Evolutionary conservation across 2,113 vertebrate species (phyloP), one percentile per base, ranked within the genome.

Genomic region (Hepsetus odoe): DNA sequence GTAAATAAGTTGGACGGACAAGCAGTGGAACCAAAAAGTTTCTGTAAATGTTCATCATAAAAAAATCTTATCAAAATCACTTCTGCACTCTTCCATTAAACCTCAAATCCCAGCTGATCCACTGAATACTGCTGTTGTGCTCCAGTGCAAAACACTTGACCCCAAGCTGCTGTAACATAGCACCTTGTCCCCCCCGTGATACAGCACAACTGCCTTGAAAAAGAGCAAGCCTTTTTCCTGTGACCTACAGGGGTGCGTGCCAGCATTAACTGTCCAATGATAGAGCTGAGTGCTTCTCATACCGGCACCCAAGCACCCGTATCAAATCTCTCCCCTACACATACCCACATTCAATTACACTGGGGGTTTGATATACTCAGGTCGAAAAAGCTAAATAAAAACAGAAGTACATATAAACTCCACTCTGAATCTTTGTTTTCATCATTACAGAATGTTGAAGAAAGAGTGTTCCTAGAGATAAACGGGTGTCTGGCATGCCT

Each of bases 241-340:
- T 72, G 68, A 79, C 68, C 68, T 65, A 26, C 32, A 46, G 20
- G 42, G 76, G 55, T 72, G 61, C 32, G 44, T 65, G 77, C 58
- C 56, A 53, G 59, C 44, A 53, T 72, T 53, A 72, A 78, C 55
- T 79, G 68, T 79, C 68, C 69, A n/a, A 33, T 71, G 68, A 71
- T 62, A 44, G 44, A 78, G 68, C 14, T 20, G 42, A 72, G 68
- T 65, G 58, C 42, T 68, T 79, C 76, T 79, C 76, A 62, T 64
- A 71, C 67, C 67, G 26, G 53, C 28, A 69, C 35, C 75, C 65
- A 77, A 72, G 70, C 68, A 64, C 14, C 42, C 42, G 55, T 71
- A 78, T 78, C 67, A 71, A 61, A 78, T 78, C 55, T 62, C 68
- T 38, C 40, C 42, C 58, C 42, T 20, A 58, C 24, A 32, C 67